phyloP scores from a whole-genome alignment of 2,888 invertebrate genomes.

The Pristionchus fissidentatus region DNA sequence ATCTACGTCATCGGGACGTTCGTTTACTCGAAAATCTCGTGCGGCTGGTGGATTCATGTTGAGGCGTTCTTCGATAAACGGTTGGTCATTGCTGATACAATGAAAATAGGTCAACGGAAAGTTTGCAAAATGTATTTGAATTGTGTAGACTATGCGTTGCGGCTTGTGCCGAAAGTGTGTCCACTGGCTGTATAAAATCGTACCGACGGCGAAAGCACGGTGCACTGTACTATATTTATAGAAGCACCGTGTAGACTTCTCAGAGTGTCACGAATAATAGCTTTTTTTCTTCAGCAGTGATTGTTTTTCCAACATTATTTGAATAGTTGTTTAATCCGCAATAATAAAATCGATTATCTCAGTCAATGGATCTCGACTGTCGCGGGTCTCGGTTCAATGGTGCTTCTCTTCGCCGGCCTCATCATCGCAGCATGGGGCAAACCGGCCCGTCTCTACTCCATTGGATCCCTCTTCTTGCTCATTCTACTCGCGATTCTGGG shows the following conservation, averaged over 20 bases:
- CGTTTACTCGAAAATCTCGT: conserved; percentile 5
- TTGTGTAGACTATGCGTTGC: background rate
- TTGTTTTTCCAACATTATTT: too few relatives aligned
- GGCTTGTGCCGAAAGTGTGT: too few relatives aligned
- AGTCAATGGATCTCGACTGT: conserved; percentile 36
- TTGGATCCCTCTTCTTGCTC: conserved; percentile 25
- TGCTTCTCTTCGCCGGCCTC: conserved; percentile 4
- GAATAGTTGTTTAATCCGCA: too few relatives aligned
- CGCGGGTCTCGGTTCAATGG: conserved; percentile 29
- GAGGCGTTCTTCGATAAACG: background rate
- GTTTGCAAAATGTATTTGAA: background rate
- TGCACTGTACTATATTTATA: too few relatives aligned
- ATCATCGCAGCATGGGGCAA: background rate
- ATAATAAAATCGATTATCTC: too few relatives aligned
- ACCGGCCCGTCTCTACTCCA: conserved; percentile 9
- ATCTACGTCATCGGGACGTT: conserved; percentile 12
- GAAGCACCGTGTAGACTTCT: too few relatives aligned
- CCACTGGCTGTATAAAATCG: too few relatives aligned
- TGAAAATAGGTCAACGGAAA: background rate
- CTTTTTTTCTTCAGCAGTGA: too few relatives aligned
- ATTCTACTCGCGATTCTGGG: conserved; percentile 32
- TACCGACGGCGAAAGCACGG: too few relatives aligned
- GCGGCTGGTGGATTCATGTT: background rate
- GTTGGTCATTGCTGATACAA: background rate
- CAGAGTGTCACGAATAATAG: too few relatives aligned